A percentile compares a stretch with the other conserved stretches of the same genome.
Conservation (phyloP, 1,140 invertebrate genomes). For the Palaemon carinicauda region DNA sequence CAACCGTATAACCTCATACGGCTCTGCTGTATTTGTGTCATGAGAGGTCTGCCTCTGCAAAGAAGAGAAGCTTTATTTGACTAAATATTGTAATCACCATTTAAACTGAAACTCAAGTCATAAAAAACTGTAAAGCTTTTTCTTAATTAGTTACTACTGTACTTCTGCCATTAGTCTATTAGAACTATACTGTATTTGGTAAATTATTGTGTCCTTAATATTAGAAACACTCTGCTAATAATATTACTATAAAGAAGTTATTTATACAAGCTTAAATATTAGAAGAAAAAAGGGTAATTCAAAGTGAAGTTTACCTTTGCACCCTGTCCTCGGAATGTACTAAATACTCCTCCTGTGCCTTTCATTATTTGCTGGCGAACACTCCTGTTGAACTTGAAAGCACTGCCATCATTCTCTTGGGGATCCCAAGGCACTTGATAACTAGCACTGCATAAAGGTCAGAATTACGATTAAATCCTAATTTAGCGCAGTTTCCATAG, state of each 20-base stretch:
- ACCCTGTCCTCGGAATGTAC: constrained; percentile 16
- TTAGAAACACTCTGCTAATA: neutral
- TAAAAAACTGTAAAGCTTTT: too few species aligned
- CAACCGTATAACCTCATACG: constrained; percentile 17
- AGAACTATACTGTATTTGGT: too few species aligned
- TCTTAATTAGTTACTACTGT: too few species aligned
- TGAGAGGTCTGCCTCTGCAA: neutral
- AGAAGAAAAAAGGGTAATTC: neutral
- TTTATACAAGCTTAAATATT: neutral
- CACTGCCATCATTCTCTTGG: neutral
- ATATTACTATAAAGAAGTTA: too few species aligned
- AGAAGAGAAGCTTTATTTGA: neutral
- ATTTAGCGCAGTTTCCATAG: too few species aligned
- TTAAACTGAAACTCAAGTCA: too few species aligned
- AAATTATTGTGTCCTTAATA: too few species aligned
- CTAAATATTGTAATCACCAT: too few species aligned
- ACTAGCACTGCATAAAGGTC: neutral
- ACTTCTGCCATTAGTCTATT: too few species aligned
- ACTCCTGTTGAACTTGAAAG: constrained; percentile 32
- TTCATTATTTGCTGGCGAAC: constrained; percentile 34
- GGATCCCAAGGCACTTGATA: neutral
- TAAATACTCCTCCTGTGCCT: constrained; percentile 28
- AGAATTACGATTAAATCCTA: neutral
- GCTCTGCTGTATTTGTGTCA: neutral
- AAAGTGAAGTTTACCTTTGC: neutral